Evolutionary conservation across 2,797 vertebrate species (phyloP), one percentile per base, ranked within the genome.

Genomic region (Todus mexicanus): DNA sequence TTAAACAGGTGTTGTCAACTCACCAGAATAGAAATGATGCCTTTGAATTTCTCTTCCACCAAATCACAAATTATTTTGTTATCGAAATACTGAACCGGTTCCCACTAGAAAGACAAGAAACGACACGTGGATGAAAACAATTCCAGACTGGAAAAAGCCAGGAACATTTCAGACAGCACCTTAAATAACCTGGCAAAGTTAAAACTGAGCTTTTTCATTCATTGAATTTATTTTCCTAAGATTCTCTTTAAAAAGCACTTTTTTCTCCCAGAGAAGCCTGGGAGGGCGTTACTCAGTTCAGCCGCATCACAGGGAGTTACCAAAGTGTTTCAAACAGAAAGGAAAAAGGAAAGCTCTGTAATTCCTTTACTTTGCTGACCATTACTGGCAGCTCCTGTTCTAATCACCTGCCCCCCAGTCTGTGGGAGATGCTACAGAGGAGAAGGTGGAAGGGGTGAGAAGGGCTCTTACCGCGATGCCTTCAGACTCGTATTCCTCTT

Each of bases 21-120:
- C 96, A 99, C 99, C 98, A 99, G 95, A 87, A 99, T 99, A 60
- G 99, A 99, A 97, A 99, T 99, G 93, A 99, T 99, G 96, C 99
- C 99, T 98, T 99, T 99, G 96, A 99, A 99, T 96, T 99, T 99
- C 97, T 99, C 99, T 94, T 99, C 99, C 91, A 99, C 99, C 93
- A 99, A 97, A 93, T 99, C 99, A 88, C 99, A 99, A 95, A 99
- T 99, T 89, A 99, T 99, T 97, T 99, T 99, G 98, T 99, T 99
- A 97, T 99, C 99, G 97, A 99, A 99, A 96, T 99, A 99, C 80
- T 99, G 99, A 91, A 99, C 99, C 1, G 99, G 98, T 92, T 99
- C 99, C 99, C 99, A 99, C 99, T 99, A 96, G 29, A 90, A 87
- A 95, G 73, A 95, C 81, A 53, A 91, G 40, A 92, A 87, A 91